Percentiles rank a stretch among this genome's conserved stretches.
Conservation (phyloP, 2,888 invertebrate genomes). For the Choristoneura rosaceana region DNA sequence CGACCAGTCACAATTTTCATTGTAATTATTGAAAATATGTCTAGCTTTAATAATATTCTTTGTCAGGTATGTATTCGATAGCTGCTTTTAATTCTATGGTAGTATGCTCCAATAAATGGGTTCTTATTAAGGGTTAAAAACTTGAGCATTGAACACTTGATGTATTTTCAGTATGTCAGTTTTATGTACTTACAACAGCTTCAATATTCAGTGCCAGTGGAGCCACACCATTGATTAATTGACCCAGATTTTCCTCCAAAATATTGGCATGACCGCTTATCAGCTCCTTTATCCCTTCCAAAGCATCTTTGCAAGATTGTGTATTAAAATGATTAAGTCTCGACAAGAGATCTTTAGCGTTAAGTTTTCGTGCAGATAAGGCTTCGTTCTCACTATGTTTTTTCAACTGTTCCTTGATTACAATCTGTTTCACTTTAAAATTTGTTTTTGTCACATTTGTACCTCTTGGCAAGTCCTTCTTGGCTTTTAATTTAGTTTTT, state of each 20-base stretch:
- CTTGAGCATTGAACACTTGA: too few relatives aligned
- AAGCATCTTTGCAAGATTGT: constrained; percentile 87
- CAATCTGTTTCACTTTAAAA: constrained; percentile 95
- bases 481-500: constrained; percentile 94
- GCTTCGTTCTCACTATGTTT: constrained; percentile 83
- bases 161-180: neutral
- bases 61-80: too few relatives aligned
- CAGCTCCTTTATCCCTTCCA: constrained; percentile 86
- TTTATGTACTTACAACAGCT: constrained; percentile 81
- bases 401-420: constrained; percentile 91
- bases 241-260: constrained; percentile 86
- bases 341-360: constrained; percentile 89
- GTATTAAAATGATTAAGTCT: constrained; percentile 91
- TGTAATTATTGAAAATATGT: too few relatives aligned
- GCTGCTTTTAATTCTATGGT: too few relatives aligned
- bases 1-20: too few relatives aligned
- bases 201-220: constrained; percentile 91
- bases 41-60: too few relatives aligned
- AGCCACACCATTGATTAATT: constrained; percentile 88
- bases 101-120: too few relatives aligned
- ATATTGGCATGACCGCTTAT: constrained; percentile 64
- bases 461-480: constrained; percentile 92
- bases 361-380: constrained; percentile 88
- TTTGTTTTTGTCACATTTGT: constrained; percentile 95
- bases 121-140: too few relatives aligned